Conservation (phyloP, 2,888 invertebrate genomes). For the Resseliella maxima region DNA sequence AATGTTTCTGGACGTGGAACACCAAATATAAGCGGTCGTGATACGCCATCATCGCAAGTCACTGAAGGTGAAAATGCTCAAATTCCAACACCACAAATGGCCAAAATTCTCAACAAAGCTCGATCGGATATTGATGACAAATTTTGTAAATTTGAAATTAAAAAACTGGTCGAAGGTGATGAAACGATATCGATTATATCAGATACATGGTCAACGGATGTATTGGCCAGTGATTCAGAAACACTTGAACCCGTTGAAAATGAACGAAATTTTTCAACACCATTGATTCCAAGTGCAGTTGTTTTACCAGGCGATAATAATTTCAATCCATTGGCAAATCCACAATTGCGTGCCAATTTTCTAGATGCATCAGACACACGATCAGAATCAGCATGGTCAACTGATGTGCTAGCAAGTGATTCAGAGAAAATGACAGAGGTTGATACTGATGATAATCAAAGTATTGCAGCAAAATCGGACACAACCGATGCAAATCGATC, state of each 20-base stretch:
- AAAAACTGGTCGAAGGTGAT: slow-evolving; percentile 82
- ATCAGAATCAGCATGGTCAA: slow-evolving; percentile 97
- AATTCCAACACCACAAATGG: slow-evolving; percentile 69
- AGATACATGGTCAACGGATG: slow-evolving; percentile 99
- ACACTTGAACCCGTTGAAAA: slow-evolving; percentile 84
- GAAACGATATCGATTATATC: slow-evolving; percentile 97
- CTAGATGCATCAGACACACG: slow-evolving; percentile 90
- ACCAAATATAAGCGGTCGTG: slow-evolving; percentile 95
- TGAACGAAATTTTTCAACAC: slow-evolving; percentile 68
- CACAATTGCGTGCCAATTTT: slow-evolving; percentile 65
- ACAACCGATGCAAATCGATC: slow-evolving; percentile 71
- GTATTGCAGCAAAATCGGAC: slow-evolving; percentile 80
- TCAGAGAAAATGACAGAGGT: slow-evolving; percentile 91
- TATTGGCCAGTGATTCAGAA: slow-evolving; percentile 95
- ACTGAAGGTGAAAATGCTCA: slow-evolving; percentile 79
- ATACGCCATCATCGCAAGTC: slow-evolving; percentile 95
- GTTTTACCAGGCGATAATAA: slow-evolving; percentile 68
- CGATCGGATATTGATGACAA: slow-evolving; percentile 97
- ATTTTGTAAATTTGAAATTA: slow-evolving; percentile 98
- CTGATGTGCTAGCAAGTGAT: slow-evolving; percentile 91
- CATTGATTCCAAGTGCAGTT: slow-evolving; percentile 67
- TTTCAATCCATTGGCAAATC: slow-evolving; percentile 64
- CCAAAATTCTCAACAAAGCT: slow-evolving; percentile 80
- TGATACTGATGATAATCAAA: slow-evolving; percentile 74
- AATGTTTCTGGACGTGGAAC: slow-evolving; percentile 93